A percentile compares a stretch with the other conserved stretches of the same genome.
phyloP scores from a whole-genome alignment of 2,797 vertebrate species.

The Petrocephalus sullivani region DNA sequence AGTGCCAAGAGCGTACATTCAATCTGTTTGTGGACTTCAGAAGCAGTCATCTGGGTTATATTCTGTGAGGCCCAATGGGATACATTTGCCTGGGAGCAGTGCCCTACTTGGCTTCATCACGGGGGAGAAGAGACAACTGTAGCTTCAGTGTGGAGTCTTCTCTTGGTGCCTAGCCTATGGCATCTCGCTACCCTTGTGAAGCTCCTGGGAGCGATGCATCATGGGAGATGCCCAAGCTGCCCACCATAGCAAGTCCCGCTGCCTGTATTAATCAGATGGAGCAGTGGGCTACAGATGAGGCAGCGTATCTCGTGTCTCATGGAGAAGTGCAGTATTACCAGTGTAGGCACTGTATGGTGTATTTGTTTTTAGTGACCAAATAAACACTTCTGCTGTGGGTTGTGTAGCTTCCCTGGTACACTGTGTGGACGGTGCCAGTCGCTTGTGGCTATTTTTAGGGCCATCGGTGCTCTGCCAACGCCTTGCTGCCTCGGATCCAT shows the following conservation, averaged over 20 bases:
- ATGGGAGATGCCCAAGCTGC: neutral
- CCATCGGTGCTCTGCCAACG: neutral
- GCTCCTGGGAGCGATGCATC: neutral
- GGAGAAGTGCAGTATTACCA: neutral
- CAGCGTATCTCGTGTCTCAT: neutral
- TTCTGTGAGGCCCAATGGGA: neutral
- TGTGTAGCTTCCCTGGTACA: neutral
- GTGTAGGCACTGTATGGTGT: neutral
- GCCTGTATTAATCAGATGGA: neutral
- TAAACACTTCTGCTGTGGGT: neutral
- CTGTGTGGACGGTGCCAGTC: neutral
- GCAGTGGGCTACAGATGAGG: neutral
- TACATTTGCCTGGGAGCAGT: slow-evolving; percentile 17
- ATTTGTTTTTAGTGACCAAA: neutral
- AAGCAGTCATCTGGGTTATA: neutral
- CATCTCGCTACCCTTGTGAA: neutral
- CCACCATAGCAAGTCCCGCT: neutral
- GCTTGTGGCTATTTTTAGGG: neutral
- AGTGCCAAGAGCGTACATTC: neutral
- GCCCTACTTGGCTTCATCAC: slow-evolving; percentile 19
- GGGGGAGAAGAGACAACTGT: slow-evolving; percentile 18
- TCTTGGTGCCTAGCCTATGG: neutral
- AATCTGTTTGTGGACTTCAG: neutral
- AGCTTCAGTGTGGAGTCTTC: neutral
- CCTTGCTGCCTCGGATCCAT: neutral